A percentile compares a stretch with the other conserved stretches of the same genome.
Evolutionary conservation across 2,113 vertebrate genomes (phyloP).

Genomic region (Protobothrops mucrosquamatus): DNA sequence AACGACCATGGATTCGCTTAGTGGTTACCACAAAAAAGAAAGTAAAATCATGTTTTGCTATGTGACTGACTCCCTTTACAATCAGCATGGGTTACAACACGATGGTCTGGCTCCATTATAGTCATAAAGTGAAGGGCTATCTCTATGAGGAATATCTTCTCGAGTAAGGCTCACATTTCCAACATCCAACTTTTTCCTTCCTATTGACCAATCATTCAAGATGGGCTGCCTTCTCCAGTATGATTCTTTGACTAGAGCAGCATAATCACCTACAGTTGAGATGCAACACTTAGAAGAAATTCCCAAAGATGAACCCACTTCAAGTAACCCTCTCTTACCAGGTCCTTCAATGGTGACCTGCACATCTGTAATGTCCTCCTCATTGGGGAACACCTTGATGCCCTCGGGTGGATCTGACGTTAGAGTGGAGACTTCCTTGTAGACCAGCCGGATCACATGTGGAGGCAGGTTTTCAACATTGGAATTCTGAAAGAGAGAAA

Average conservation of each 20-base stretch:
- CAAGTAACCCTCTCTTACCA: constrained; percentile 63
- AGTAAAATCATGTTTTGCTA: background rate
- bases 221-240: no score
- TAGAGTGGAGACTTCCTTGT: constrained; percentile 87
- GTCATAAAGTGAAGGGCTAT: background rate
- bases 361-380: constrained; percentile 90
- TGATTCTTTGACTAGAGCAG: background rate
- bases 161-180: background rate
- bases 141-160: background rate
- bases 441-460: constrained; percentile 90
- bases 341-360: constrained; percentile 92
- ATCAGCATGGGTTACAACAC: background rate
- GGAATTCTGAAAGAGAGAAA: constrained; percentile 75
- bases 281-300: background rate
- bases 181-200: background rate
- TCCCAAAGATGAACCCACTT: background rate
- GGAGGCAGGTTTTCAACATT: constrained; percentile 94
- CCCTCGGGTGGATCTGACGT: constrained; percentile 88
- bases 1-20: background rate
- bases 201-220: background rate
- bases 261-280: background rate
- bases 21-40: background rate
- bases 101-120: background rate
- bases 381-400: constrained; percentile 91
- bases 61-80: background rate